Evolutionary conservation across 2,113 vertebrate species (phyloP), one percentile per base, ranked within the genome.

Genomic region (Tringa solitaria): DNA sequence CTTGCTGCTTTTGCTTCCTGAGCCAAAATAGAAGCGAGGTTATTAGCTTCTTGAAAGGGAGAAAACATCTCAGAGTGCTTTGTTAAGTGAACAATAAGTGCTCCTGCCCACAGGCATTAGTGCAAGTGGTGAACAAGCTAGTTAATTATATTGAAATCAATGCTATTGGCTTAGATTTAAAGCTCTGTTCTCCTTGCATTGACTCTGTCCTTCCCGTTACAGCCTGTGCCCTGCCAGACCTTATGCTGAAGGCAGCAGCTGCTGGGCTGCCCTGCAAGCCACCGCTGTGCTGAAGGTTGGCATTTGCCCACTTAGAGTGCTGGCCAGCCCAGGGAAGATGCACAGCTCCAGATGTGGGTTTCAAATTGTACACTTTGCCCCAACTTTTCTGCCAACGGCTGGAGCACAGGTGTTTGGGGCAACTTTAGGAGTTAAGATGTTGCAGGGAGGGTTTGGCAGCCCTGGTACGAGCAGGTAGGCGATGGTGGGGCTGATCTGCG

Each of bases 201-300:
- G 64, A 4, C 41, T 64, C 63, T 15, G 35, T 68, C 56, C 73
- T 43, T 43, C 59, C 69, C 4, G 0, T 6, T 18, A 3, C 1
- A 28, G 33, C 70, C 43, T 3, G 22, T 19, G 80, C 39, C 45
- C 39, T 41, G 22, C 13, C 59, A 53, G 73, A 32, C 35, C 60
- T 35, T 0, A 1, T 10, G 51, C 28, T 1, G 1, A 21, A 35
- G 81, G 32, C 39, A 18, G 64, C 22, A 6, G 20, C 63, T 33
- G 54, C 45, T 4, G 15, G 15, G 50, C 24, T 81, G 70, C 32
- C 46, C 73, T 1, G 7, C 15, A 1, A 51, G 43, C 54, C n/a
- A 1, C 69, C 4, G 3, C 46, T 2, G 1, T 0, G 2, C 3
- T 4, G 21, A 14, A 4, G 45, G 14, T 6, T 8, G 3, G 19